Base-by-base conservation (phyloP, 2,797 vertebrate genomes). In the Delichon dasypus region DNA sequence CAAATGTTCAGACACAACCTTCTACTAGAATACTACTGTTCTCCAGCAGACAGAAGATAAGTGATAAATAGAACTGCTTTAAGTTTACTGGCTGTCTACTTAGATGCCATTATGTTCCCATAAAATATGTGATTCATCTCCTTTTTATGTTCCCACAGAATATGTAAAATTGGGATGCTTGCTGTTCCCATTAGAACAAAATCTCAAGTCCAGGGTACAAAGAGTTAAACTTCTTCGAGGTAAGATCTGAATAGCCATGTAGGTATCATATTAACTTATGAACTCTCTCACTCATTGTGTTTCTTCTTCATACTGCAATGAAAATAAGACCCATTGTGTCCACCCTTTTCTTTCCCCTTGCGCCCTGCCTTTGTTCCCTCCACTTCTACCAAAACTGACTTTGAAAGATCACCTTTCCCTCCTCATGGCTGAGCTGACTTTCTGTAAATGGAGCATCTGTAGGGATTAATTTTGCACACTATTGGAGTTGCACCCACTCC, bases 331-430 rank as follows among this genome's bases (percentile, higher is more conserved):
- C n/a, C 14, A 11, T 29, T 57, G 16, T 70, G 18, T 61, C 16
- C 11, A 40, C 2, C 5, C 4, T 19, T 34, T 68, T 61, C 14
- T 38, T 58, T 20, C 2, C 0, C 0, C 1, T 3, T 2, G 1
- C 2, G 13, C 22, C 20, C 8, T 29, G 12, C 7, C 18, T 45
- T 54, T 74, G 5, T 16, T 86, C 14, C 25, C 12, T 71, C 74
- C 54, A 23, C 16, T 85, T 85, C 58, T 83, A 32, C 17, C 19
- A 78, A 53, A 83, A 81, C 5, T 75, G 44, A 42, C 30, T 86
- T 85, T 14, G 60, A 50, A 79, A 91, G 7, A 54, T 32, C 38
- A 51, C 23, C 14, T 68, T 85, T 29, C 13, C 16, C 22, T 85
- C 12, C 30, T 65, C 30, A 20, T 22, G 45, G 16, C 18, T 2